Evolutionary conservation across 2,888 invertebrate species (phyloP).

Genomic region (Macrosiphum euphorbiae): DNA sequence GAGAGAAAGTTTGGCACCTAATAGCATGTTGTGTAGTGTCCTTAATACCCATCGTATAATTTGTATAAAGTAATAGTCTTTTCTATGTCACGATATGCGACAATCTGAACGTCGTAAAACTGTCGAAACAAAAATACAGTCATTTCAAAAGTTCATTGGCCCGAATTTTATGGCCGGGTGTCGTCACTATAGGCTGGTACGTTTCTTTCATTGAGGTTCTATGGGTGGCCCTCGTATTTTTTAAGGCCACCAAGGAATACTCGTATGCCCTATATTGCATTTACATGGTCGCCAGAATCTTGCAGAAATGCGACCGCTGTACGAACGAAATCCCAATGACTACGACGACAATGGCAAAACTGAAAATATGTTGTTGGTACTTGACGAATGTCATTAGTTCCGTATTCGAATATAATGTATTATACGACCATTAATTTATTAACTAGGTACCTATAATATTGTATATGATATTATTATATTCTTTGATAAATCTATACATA

Average conservation of each 20-base stretch:
- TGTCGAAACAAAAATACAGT: not conserved
- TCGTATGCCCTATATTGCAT: not conserved
- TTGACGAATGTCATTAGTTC: not conserved
- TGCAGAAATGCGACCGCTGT: not conserved
- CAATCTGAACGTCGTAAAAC: not conserved
- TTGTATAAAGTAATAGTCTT: no score
- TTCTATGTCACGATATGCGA: not conserved
- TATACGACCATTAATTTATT: not conserved
- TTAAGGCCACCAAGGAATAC: not conserved
- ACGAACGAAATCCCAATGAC: not conserved
- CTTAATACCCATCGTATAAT: not conserved
- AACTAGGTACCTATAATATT: not conserved
- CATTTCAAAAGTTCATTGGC: not conserved
- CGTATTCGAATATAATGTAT: not conserved
- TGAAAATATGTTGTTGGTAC: not conserved
- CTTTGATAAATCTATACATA: not conserved
- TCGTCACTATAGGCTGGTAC: not conserved
- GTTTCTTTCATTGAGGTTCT: not conserved
- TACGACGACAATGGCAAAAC: not conserved
- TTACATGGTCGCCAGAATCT: not conserved
- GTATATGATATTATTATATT: not conserved
- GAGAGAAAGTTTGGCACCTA: constrained; percentile 16
- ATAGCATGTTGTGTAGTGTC: not conserved
- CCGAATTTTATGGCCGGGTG: not conserved
- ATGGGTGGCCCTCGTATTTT: not conserved